These are phyloP conservation scores for Cnemophilus loriae DNA, from an alignment of 2,113 vertebrate species.

Conservation along the genomic window DNA sequence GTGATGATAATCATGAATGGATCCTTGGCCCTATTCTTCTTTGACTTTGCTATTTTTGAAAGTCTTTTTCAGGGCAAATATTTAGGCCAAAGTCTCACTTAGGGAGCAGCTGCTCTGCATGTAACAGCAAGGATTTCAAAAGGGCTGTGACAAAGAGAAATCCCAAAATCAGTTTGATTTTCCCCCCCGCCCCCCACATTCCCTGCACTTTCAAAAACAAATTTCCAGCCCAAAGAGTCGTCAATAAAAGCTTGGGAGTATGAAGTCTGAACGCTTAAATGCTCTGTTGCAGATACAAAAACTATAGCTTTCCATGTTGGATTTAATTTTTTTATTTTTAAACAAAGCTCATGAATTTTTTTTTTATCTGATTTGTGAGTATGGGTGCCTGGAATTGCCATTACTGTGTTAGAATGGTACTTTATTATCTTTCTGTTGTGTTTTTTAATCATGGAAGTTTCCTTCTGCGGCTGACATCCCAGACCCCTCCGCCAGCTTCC, in stretches of 20 bases:
- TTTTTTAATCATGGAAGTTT: not conserved
- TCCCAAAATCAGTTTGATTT: not conserved
- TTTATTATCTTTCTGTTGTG: not conserved
- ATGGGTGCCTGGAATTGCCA: not conserved
- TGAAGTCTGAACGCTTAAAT: not conserved
- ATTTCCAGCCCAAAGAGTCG: not conserved
- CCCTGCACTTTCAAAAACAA: not conserved
- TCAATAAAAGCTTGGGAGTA: not conserved
- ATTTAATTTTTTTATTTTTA: not conserved
- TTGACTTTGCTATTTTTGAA: slow-evolving; percentile 35
- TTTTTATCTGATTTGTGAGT: not conserved
- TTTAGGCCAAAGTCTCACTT: slow-evolving; percentile 4
- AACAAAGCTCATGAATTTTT: not conserved
- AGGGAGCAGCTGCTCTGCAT: not conserved
- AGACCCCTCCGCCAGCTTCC: not conserved
- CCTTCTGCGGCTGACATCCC: not conserved
- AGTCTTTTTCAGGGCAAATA: slow-evolving; percentile 25
- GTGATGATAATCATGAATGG: not conserved
- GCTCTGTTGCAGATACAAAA: not conserved
- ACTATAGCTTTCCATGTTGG: not conserved
- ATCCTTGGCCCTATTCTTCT: slow-evolving; percentile 34
- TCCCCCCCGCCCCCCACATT: accelerated
- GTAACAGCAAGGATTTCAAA: not conserved
- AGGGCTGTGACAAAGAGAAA: not conserved
- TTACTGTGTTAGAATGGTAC: not conserved